Evolutionary conservation across 2,888 invertebrate species (phyloP).

Genomic region (Limulus polyphemus): DNA sequence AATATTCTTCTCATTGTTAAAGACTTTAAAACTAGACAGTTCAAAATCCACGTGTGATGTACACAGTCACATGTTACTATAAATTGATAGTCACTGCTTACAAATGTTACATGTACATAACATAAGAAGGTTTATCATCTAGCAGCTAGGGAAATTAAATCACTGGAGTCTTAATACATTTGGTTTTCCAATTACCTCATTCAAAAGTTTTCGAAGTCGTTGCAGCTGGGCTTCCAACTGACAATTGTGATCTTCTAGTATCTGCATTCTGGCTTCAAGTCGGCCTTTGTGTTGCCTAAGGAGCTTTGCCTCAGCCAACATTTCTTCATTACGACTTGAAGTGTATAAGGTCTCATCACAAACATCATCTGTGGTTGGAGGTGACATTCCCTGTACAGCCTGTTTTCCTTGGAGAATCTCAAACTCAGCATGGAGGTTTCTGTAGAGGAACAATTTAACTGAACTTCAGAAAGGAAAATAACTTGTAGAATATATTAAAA

Average conservation of each 20-base stretch:
- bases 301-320: constrained; percentile 88
- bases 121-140: too few relatives aligned
- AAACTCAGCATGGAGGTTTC: constrained; percentile 80
- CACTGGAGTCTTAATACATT: too few relatives aligned
- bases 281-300: constrained; percentile 91
- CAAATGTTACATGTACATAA: too few relatives aligned
- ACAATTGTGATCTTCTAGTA: constrained; percentile 94
- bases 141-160: too few relatives aligned
- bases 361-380: constrained; percentile 21
- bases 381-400: constrained; percentile 9
- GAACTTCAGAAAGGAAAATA: not conserved
- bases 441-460: constrained; percentile 15
- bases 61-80: too few relatives aligned
- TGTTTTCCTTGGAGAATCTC: constrained; percentile 35
- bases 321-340: constrained; percentile 46
- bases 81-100: too few relatives aligned
- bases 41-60: too few relatives aligned
- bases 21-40: too few relatives aligned
- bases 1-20: too few relatives aligned
- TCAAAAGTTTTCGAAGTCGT: constrained; percentile 67
- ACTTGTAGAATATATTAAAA: too few relatives aligned
- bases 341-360: constrained; percentile 25
- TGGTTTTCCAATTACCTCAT: constrained; percentile 46
- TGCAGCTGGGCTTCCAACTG: constrained; percentile 93
- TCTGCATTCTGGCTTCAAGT: constrained; percentile 93